Percentiles rank a stretch among this genome's conserved stretches.
Evolutionary conservation across 2,797 vertebrate genomes (phyloP).

Genomic region (Tangara arthus): DNA sequence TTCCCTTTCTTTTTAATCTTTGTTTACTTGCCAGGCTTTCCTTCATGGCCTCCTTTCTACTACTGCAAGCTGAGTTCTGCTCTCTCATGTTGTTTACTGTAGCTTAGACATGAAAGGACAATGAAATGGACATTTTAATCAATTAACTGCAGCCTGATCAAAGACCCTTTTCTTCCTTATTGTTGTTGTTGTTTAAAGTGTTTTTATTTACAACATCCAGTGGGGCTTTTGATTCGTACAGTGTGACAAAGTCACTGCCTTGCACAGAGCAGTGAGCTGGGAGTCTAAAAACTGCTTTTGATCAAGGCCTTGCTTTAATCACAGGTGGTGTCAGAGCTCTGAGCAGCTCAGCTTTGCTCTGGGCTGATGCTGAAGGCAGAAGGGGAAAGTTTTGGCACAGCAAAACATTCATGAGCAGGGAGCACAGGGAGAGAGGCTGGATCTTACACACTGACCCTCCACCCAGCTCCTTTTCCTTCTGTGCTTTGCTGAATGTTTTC

Average conservation of each 20-base stretch:
- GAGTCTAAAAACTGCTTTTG: constrained; percentile 15
- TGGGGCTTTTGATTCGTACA: neutral
- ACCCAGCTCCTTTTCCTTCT: neutral
- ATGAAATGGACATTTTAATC: constrained; percentile 51
- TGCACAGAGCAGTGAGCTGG: neutral
- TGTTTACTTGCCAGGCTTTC: constrained; percentile 48
- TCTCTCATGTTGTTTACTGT: constrained; percentile 17
- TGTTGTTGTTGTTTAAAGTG: neutral
- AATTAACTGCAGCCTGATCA: constrained; percentile 62
- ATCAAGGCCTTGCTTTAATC: constrained; percentile 43
- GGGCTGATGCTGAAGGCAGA: neutral
- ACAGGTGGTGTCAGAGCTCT: neutral
- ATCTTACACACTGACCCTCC: fast-evolving
- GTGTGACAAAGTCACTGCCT: neutral
- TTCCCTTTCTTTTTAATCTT: constrained; percentile 18
- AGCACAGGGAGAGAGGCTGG: neutral
- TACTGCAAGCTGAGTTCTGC: neutral
- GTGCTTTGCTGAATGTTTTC: fast-evolving
- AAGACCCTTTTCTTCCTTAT: neutral
- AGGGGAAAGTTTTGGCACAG: neutral
- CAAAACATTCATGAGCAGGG: neutral
- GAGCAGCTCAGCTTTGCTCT: neutral
- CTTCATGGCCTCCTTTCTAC: constrained; percentile 1
- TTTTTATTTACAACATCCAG: constrained; percentile 15
- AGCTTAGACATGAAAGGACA: constrained; percentile 46